These are phyloP conservation scores for Polymixis lichenea DNA, from an alignment of 2,888 invertebrate genomes.

Conservation along the genomic window DNA sequence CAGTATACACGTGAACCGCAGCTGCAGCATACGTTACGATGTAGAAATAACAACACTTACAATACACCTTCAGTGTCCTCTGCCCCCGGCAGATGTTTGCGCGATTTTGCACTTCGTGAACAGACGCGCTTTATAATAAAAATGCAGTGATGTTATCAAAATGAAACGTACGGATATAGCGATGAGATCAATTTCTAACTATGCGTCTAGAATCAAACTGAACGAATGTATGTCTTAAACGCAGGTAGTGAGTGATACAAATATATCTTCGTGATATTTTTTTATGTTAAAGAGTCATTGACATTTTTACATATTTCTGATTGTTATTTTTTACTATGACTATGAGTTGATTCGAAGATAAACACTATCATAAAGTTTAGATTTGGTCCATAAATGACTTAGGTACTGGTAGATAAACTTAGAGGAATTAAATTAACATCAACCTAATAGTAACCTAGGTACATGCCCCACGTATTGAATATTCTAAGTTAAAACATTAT, in stretches of 20 bases:
- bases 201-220: slow-evolving; percentile 18
- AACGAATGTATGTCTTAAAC: neutral
- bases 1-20: slow-evolving; percentile 73
- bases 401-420: neutral
- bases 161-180: slow-evolving; percentile 24
- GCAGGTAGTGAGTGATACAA: neutral
- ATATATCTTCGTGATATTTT: slow-evolving; percentile 4
- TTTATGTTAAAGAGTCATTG: slow-evolving; percentile 7
- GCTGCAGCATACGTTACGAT: slow-evolving; percentile 77
- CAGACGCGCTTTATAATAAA: slow-evolving; percentile 32
- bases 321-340: slow-evolving; percentile 2
- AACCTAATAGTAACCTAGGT: neutral
- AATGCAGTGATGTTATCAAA: slow-evolving; percentile 42
- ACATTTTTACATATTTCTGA: slow-evolving; percentile 5
- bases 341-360: neutral
- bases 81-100: slow-evolving; percentile 63
- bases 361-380: neutral
- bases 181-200: slow-evolving; percentile 49
- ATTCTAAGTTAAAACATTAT: neutral
- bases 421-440: neutral
- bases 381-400: neutral
- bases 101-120: slow-evolving; percentile 58
- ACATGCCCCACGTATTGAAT: too few relatives aligned
- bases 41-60: slow-evolving; percentile 59
- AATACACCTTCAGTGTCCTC: slow-evolving; percentile 60